Base-by-base conservation (phyloP, 2,797 vertebrate genomes). In the Nyctalus aviator region DNA sequence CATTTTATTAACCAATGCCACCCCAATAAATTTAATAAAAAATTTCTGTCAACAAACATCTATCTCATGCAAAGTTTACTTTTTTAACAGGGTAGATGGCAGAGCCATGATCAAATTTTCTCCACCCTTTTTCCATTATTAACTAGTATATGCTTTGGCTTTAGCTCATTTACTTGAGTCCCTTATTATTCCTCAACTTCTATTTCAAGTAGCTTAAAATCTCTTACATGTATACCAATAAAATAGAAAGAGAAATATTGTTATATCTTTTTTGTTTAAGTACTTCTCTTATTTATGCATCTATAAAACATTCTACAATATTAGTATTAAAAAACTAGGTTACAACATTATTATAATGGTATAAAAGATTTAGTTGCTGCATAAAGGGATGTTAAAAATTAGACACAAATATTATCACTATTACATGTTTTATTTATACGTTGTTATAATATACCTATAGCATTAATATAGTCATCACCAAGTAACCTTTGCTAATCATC, bases 221-320 rank as follows among this genome's bases (percentile, higher is more conserved):
- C 50, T 90, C 75, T 59, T 89, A 14, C 41, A 53, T 12, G n/a
- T 53, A 72, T 30, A 77, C 14, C 17, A 93, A 73, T 37, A 91
- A 87, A 64, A 76, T 37, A 23, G 35, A 90, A 93, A 76, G 57
- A 84, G 23, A 93, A 94, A 78, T 46, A 20, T 18, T 84, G 76
- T 79, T 35, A 27, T 78, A 76, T 83, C 11, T 69, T 88, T 93
- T 53, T 48, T 35, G 41, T 75, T 59, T 62, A 83, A 75, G 50
- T 59, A 82, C 12, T 77, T 87, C 17, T 86, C 14, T 35, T 82
- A 78, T 83, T 88, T 64, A 93, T 44, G 10, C 30, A 93, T 57
- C 21, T 37, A 72, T 62, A 57, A 92, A 82, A 91, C 18, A 77
- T 64, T 83, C 17, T 93, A 89, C 4, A 73, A 95, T 35, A 86